These are phyloP conservation scores for Stenodema calcarata DNA, from an alignment of 2,888 invertebrate genomes.

Conservation along the genomic window DNA sequence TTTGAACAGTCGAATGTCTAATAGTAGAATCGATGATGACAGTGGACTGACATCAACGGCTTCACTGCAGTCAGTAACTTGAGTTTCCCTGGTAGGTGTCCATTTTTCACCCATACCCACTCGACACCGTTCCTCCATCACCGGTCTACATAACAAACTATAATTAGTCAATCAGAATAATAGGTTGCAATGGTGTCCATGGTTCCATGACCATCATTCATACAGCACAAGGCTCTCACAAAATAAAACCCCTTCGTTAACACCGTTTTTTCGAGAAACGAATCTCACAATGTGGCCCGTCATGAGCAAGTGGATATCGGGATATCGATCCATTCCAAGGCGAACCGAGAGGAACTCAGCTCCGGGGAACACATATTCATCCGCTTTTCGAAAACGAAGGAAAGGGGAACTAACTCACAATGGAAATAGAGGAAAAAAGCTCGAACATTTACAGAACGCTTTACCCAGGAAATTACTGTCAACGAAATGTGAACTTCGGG, in stretches of 20 bases:
- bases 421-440: slow-evolving; percentile 17
- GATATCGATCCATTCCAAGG: neutral
- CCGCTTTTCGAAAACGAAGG: neutral
- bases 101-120: too few species aligned
- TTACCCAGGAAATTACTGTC: slow-evolving; percentile 18
- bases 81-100: too few species aligned
- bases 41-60: too few species aligned
- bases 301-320: neutral
- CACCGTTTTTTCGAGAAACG: neutral
- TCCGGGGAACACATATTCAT: neutral
- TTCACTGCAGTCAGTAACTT: too few species aligned
- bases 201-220: neutral
- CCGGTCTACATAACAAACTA: too few species aligned
- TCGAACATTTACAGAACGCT: neutral
- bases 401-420: neutral
- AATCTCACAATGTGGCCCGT: neutral
- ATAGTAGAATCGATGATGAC: too few species aligned
- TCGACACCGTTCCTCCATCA: too few species aligned
- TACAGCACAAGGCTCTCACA: neutral
- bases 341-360: neutral
- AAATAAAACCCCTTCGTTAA: neutral
- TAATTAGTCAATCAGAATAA: too few species aligned
- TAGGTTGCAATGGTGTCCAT: too few species aligned
- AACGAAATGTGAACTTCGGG: slow-evolving; percentile 36
- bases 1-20: too few species aligned